phyloP scores from a whole-genome alignment of 2,113 vertebrate species.

The Cavia aperea region DNA sequence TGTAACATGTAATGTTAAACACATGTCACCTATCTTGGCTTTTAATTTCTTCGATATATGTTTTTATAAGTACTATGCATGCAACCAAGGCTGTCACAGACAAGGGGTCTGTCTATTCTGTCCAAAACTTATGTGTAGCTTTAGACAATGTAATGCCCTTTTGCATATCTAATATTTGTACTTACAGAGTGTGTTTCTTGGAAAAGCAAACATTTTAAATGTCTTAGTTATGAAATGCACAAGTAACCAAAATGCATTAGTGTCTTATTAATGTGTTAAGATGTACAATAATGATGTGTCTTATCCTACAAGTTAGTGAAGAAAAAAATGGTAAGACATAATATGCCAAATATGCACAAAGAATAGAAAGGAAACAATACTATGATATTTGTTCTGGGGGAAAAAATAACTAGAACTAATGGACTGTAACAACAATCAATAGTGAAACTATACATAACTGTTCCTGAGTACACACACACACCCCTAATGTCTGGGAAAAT shows the following conservation, averaged over 20 bases:
- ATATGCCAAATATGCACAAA: not conserved
- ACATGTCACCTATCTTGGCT: not conserved
- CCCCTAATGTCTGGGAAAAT: not conserved
- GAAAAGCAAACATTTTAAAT: not conserved
- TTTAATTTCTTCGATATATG: not conserved
- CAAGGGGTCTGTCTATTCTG: not conserved
- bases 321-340: not conserved
- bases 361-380: not conserved
- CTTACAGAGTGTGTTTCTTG: not conserved
- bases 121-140: not conserved
- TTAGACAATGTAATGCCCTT: not conserved
- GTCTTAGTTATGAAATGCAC: not conserved
- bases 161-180: not conserved
- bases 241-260: not conserved
- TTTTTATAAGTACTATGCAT: constrained; percentile 1
- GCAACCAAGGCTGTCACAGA: not conserved
- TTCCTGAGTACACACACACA: not conserved
- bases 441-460: not conserved
- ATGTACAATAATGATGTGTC: not conserved
- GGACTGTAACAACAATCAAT: not conserved
- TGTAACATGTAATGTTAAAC: constrained; percentile 35
- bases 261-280: not conserved
- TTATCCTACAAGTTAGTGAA: constrained; percentile 12
- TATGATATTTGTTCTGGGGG: not conserved
- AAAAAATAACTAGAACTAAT: not conserved